Evolutionary conservation across 2,797 vertebrate species (phyloP).

Genomic region (Squalus acanthias): DNA sequence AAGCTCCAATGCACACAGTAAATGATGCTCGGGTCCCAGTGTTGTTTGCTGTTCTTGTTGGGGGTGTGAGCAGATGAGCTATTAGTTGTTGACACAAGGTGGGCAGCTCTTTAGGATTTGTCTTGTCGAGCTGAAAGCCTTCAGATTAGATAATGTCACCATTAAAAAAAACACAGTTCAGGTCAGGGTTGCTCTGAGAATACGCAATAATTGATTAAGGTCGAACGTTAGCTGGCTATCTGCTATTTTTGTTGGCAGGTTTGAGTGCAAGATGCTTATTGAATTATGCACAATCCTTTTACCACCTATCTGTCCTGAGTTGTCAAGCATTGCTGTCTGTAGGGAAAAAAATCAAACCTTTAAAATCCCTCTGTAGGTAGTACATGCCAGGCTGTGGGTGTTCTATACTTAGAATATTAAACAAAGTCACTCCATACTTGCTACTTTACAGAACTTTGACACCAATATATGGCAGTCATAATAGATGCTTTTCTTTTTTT

Average conservation of each 20-base stretch:
- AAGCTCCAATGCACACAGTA: background rate
- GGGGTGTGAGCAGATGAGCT: conserved; percentile 12
- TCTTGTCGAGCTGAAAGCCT: conserved; percentile 15
- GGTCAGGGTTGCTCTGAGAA: background rate
- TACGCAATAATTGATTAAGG: background rate
- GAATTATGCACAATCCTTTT: background rate
- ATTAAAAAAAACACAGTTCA: background rate
- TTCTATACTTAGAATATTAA: background rate
- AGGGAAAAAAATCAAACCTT: background rate
- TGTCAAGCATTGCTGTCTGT: background rate
- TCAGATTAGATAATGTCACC: conserved; percentile 25
- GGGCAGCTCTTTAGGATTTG: conserved; percentile 23
- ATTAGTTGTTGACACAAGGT: conserved; percentile 35
- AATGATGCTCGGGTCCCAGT: background rate
- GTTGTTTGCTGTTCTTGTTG: conserved; percentile 2
- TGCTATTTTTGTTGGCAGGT: background rate
- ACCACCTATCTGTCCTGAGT: background rate
- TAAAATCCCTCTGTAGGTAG: background rate
- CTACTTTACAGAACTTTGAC: background rate
- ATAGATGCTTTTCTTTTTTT: background rate
- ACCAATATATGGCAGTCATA: background rate
- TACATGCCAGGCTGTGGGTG: background rate
- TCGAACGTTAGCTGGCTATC: background rate
- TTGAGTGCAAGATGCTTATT: background rate
- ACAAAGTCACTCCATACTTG: background rate